These are phyloP conservation scores for Aldrovandia affinis DNA, from an alignment of 2,797 vertebrate species.

Conservation along the genomic window DNA sequence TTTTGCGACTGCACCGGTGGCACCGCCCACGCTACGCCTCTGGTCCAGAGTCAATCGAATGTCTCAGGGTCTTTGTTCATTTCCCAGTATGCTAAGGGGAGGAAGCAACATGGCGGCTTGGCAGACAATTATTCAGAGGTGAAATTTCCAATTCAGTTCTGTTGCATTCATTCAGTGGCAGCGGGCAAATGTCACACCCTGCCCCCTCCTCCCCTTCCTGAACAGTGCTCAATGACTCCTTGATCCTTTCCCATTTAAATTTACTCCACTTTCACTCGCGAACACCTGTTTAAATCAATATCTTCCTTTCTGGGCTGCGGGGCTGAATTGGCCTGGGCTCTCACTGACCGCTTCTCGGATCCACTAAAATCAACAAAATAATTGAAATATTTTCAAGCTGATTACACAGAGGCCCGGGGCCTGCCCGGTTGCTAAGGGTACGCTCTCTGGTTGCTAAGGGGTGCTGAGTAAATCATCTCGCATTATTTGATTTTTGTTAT, in stretches of 20 bases:
- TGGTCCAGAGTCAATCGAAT: neutral
- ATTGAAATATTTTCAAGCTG: slow-evolving; percentile 99
- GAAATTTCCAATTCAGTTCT: slow-evolving; percentile 87
- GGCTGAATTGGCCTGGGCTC: slow-evolving; percentile 95
- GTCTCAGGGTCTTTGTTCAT: neutral
- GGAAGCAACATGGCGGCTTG: slow-evolving; percentile 29
- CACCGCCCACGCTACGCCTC: no score
- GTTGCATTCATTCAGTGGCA: slow-evolving; percentile 94
- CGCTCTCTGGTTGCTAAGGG: slow-evolving; percentile 99
- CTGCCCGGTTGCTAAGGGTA: slow-evolving; percentile 99
- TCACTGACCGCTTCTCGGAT: slow-evolving; percentile 98
- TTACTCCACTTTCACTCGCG: slow-evolving; percentile 97
- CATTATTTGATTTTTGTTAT: slow-evolving; percentile 99
- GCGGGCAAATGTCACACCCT: slow-evolving; percentile 88
- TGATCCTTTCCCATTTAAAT: slow-evolving; percentile 99
- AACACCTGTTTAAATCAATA: slow-evolving; percentile 99
- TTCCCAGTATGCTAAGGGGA: neutral
- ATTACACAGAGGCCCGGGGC: slow-evolving; percentile 98
- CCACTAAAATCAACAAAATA: slow-evolving; percentile 99
- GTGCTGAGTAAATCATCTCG: slow-evolving; percentile 99
- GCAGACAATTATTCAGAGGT: slow-evolving; percentile 90
- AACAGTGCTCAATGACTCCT: slow-evolving; percentile 85
- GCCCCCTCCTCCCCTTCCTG: slow-evolving; percentile 84
- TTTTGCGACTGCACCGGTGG: no score
- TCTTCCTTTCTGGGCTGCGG: slow-evolving; percentile 98